Percentiles rank a stretch among this genome's conserved stretches.
Conservation (phyloP, 2,113 vertebrate genomes). For the Gopherus flavomarginatus region DNA sequence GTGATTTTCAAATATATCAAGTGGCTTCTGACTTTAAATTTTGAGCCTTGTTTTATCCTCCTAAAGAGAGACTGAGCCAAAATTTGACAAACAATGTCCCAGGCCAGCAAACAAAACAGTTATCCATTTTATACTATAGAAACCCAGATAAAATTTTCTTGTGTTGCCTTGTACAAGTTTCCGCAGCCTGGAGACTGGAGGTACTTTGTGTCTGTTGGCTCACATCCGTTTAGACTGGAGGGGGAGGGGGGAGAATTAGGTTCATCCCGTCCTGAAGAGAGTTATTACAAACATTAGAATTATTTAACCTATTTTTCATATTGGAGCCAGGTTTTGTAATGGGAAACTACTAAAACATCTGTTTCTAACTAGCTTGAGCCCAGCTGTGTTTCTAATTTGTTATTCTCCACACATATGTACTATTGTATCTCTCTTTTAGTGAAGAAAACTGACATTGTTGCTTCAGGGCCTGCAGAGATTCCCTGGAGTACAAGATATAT, state of each 20-base stretch:
- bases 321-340: background rate
- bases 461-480: conserved; percentile 49
- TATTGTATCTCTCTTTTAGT: background rate
- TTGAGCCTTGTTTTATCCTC: background rate
- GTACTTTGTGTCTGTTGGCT: conserved; percentile 18
- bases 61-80: background rate
- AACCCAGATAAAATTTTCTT: background rate
- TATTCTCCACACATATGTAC: conserved; percentile 35
- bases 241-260: conserved; percentile 19
- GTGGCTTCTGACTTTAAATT: background rate
- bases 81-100: background rate
- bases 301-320: conserved; percentile 25
- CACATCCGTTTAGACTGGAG: background rate
- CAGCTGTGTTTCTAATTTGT: conserved; percentile 9
- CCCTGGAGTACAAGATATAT: conserved; percentile 35
- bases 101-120: conserved; percentile 34
- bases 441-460: conserved; percentile 55
- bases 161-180: background rate
- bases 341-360: conserved; percentile 40
- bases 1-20: background rate
- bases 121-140: conserved; percentile 19
- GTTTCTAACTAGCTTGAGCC: conserved; percentile 21
- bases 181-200: background rate
- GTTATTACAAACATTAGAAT: conserved; percentile 29
- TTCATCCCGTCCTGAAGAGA: conserved; percentile 34